Base-by-base conservation (phyloP, 2,113 vertebrate species). In the Morone saxatilis region DNA sequence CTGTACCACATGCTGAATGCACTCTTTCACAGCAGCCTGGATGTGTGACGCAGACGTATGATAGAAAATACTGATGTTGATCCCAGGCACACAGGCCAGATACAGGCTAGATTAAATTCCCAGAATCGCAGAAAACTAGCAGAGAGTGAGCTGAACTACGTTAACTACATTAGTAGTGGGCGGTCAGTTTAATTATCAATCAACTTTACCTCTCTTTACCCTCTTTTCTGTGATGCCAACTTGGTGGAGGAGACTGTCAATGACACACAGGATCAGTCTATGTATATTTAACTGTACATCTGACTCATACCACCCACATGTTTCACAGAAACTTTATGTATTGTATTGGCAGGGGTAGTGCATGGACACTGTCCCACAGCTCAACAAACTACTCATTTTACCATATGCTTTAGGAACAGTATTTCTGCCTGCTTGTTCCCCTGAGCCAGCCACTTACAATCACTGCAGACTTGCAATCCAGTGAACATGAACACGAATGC, bases 11-110 rank as follows among this genome's bases (percentile, higher is more conserved):
- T 72, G 54, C 14, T 95, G 91, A 95, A 95, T 94, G 81, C 83
- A 38, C 54, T 86, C 92, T 94, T 95, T 95, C 89, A 96, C 80
- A 71, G 76, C 57, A 41, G 88, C 20, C 68, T 41, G 65, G 65
- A 17, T 72, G 69, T 81, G 78, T 95, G 93, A 95, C 89, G 85
- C 91, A 93, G 47, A 77, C 63, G 67, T 69, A 76, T 62, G 65
- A 87, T 36, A 69, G 75, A 81, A 57, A 83, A 83, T 62, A 70
- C 53, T 71, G 1, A 78, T n/a, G 7, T 83, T 87, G 47, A 62
- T 87, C 31, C 56, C 22, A 78, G 19, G 47, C 31, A 73, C 66
- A 59, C 31, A 56, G 83, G 7, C 78, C 78, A 81, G 71, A 80
- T 41, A 47, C 47, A 51, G 76, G 77, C 66, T 50, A 72, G 41